Conservation (phyloP, 1,140 invertebrate genomes). For the Cotesia chilonis region DNA sequence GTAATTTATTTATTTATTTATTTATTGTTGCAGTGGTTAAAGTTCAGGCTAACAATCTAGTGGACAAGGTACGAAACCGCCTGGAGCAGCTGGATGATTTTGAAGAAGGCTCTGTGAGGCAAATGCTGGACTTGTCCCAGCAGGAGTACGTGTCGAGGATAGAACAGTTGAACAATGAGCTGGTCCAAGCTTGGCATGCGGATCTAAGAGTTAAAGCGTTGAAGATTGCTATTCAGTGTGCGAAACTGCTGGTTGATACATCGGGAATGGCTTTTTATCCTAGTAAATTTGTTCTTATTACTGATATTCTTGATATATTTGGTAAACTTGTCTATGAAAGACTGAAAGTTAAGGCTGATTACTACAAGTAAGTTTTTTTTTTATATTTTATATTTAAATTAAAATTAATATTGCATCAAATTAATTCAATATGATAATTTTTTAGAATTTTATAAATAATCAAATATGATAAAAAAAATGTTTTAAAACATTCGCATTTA, state of each 20-base stretch:
- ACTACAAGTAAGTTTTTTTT: slow-evolving; percentile 65
- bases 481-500: no score
- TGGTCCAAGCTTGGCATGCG: slow-evolving; percentile 89
- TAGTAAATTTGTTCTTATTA: slow-evolving; percentile 96
- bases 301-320: slow-evolving; percentile 95
- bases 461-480: no score
- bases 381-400: slow-evolving; percentile 18
- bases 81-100: slow-evolving; percentile 94
- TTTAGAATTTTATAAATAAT: no score
- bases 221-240: slow-evolving; percentile 96
- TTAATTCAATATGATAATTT: no score
- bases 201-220: slow-evolving; percentile 95
- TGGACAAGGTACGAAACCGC: slow-evolving; percentile 89
- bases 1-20: slow-evolving; percentile 32
- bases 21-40: slow-evolving; percentile 74
- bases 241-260: slow-evolving; percentile 89
- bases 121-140: slow-evolving; percentile 89
- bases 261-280: slow-evolving; percentile 94
- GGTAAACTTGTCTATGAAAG: slow-evolving; percentile 91
- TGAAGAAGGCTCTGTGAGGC: slow-evolving; percentile 87
- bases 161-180: slow-evolving; percentile 88
- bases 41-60: slow-evolving; percentile 76
- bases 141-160: slow-evolving; percentile 90
- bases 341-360: slow-evolving; percentile 81
- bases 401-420: neutral